Evolutionary conservation across 1,140 invertebrate species (phyloP), one percentile per base, ranked within the genome.

Genomic region (Eriosoma lanigerum): DNA sequence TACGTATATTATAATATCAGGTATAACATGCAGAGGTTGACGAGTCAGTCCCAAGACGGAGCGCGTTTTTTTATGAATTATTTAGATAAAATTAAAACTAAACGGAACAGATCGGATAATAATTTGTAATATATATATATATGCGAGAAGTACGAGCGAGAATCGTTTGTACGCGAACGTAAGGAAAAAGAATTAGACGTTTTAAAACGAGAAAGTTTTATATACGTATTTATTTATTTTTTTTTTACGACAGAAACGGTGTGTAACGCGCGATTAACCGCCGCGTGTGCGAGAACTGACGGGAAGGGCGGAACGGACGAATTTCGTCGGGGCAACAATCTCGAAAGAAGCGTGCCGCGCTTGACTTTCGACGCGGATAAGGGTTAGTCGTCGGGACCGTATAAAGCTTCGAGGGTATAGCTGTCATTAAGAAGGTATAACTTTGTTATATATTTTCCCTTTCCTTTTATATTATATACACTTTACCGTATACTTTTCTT

Each of bases 341-440:
- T 38, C 60, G 72, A 62, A 46, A 48, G 56, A 62, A 44, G 73
- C 54, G 73, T 76, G 73, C 73, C 73, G 72, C 32, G 64, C 8
- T 62, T 46, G 44, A 62, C 50, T 62, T 78, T 62, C 46, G 15
- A 21, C 13, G 21, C 13, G 75, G 75, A 78, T 78, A 78, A 78
- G 75, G 75, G 75, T 78, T 76, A 76, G 72, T 75, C 52, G 72
- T 75, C 72, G 72, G 54, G 73, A 56, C 73, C 54, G 75, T 78
- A 38, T 38, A 78, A 78, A 78, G 75, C 75, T 78, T 60, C 24
- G 56, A 78, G 75, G 75, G 75, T 78, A 38, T 38, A 62, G 75
- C 75, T 78, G 75, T 78, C 75, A 78, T 78, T 78, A 78, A 78
- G 75, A 78, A 78, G 75, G 75, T 78, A 38, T 38, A 62, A 78